Conservation (phyloP, 2,797 vertebrate genomes). For the Pachyuromys duprasi region DNA sequence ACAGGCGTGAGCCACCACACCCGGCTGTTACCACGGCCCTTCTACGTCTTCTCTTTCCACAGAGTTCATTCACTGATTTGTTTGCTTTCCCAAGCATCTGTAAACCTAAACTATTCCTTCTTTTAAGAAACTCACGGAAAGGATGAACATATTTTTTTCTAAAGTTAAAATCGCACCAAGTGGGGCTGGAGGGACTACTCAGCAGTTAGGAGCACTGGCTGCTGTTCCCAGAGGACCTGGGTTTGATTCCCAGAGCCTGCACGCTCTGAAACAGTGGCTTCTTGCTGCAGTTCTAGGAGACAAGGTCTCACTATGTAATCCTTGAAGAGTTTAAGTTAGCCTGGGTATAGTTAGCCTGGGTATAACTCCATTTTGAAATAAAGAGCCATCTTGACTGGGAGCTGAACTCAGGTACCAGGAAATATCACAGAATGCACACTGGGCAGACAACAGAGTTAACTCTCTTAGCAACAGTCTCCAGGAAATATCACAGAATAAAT, state of each 20-base stretch:
- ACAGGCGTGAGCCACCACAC: neutral
- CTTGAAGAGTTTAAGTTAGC: no score
- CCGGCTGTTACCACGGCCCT: neutral
- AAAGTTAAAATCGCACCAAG: neutral
- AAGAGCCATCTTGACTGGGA: no score
- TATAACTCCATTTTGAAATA: no score
- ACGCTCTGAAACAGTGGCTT: neutral
- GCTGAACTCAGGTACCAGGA: no score
- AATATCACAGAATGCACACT: no score
- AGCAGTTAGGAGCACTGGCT: neutral
- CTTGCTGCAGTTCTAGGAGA: neutral
- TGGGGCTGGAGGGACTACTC: neutral
- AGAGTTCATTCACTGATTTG: neutral
- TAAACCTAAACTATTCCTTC: neutral
- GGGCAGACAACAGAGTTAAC: no score
- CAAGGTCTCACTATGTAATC: no score
- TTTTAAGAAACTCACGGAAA: neutral
- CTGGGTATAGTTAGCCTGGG: no score
- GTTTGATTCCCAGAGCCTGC: neutral
- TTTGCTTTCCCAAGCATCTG: neutral
- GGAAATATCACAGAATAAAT: no score
- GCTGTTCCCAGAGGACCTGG: neutral
- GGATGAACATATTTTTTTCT: neutral
- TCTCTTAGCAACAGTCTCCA: no score
- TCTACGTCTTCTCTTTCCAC: neutral